Conservation (phyloP, 2,888 invertebrate species). For the Hymenopus coronatus region DNA sequence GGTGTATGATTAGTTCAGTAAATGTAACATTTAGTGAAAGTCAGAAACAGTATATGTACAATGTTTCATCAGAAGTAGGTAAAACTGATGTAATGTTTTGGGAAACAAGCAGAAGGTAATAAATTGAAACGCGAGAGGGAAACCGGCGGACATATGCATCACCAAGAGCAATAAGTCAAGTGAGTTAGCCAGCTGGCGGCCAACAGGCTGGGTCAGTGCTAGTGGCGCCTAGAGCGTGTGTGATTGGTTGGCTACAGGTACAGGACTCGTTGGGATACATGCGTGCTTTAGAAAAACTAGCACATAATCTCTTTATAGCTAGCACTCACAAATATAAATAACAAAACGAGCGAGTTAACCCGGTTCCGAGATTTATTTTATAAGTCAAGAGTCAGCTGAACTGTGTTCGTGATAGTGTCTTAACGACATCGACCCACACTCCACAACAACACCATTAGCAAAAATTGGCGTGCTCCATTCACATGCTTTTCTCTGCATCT, state of each 20-base stretch:
- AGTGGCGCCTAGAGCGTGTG: not conserved
- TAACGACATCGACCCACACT: too few species aligned
- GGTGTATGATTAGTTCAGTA: too few species aligned
- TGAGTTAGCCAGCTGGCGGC: not conserved
- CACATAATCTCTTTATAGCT: too few species aligned
- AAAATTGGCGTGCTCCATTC: too few species aligned
- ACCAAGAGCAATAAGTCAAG: not conserved
- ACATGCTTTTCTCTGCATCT: too few species aligned
- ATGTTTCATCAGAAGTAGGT: not conserved
- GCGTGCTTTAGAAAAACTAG: not conserved
- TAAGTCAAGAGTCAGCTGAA: too few species aligned
- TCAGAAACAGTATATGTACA: not conserved
- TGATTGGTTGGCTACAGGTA: not conserved
- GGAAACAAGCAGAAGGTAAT: not conserved
- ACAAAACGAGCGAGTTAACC: too few species aligned
- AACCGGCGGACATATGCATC: not conserved
- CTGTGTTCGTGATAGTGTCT: too few species aligned
- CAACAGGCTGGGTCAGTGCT: not conserved
- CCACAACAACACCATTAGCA: too few species aligned
- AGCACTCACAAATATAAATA: too few species aligned
- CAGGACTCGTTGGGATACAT: not conserved
- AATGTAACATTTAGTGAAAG: not conserved
- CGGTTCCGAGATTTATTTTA: too few species aligned
- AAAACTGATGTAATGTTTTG: not conserved
- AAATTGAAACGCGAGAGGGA: not conserved